phyloP scores from a whole-genome alignment of 1,140 invertebrate genomes.

The Pogonomyrmex californicus region DNA sequence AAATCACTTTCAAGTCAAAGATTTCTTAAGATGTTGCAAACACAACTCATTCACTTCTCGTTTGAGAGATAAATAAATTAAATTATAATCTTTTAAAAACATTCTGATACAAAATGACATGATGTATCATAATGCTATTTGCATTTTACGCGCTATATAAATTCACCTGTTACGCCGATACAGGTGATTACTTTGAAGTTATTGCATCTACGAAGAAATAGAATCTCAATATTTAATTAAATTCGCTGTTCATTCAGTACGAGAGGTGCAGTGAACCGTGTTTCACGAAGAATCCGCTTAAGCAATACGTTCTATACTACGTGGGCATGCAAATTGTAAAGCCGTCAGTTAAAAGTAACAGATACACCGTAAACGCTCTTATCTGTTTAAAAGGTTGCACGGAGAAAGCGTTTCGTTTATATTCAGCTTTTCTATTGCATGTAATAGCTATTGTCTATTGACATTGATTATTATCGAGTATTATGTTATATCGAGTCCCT shows the following conservation, averaged over 20 bases:
- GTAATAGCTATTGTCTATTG: neutral
- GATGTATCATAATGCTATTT: neutral
- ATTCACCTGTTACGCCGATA: neutral
- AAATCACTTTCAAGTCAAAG: neutral
- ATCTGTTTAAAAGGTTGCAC: conserved; percentile 45
- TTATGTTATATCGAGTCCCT: neutral
- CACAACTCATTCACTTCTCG: neutral
- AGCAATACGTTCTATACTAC: conserved; percentile 19
- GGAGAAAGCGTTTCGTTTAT: conserved; percentile 33
- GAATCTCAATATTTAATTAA: conserved; percentile 33
- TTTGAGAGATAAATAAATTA: conserved; percentile 6
- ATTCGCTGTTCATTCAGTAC: conserved; percentile 17
- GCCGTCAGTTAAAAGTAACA: conserved; percentile 17
- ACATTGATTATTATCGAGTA: conserved; percentile 5
- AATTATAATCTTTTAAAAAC: neutral
- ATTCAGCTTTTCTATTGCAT: conserved; percentile 25
- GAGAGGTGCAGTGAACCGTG: conserved; percentile 23
- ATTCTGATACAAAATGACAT: neutral
- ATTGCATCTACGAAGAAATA: conserved; percentile 25
- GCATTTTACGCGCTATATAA: conserved; percentile 10
- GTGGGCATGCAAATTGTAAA: conserved; percentile 38
- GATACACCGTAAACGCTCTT: conserved; percentile 37
- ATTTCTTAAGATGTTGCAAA: neutral
- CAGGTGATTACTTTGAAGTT: conserved; percentile 10
- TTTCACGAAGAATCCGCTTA: conserved; percentile 35